Base-by-base conservation (phyloP, 1,140 invertebrate genomes). In the Ceratoteleas bidentatus region DNA sequence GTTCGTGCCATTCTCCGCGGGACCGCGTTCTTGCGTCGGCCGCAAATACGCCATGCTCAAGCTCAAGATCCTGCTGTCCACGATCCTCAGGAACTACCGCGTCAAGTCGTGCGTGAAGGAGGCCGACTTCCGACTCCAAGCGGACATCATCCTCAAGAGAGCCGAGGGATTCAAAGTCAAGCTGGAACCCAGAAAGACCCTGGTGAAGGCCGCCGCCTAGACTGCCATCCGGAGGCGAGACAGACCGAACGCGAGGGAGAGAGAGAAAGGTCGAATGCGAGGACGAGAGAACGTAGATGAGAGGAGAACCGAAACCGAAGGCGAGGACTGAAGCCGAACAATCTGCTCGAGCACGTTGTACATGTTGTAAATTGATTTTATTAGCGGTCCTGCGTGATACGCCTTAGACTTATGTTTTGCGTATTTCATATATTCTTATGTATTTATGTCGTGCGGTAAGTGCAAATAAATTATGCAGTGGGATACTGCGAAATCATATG, bases 11-110 rank as follows among this genome's bases (percentile, higher is more conserved):
- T 98, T 98, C 92, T 96, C 95, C 3, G 96, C 96, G 61, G 96
- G 96, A 49, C 95, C 95, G 0, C 93, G 96, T 76, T 96, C 96
- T 80, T 97, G 96, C 90, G 96, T 97, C 16, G 96, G 96, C 65
- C 96, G 96, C 58, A 96, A 96, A 90, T 98, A 98, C 90, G 97
- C 97, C 0, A 93, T 96, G 91, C 91, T 97, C 52, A 97, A 98
- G 87, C 92, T 96, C 68, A 98, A 98, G 89, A 94, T 97, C n/a
- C 90, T 98, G 0, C 91, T 99, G 6, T 95, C 97, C 0, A 96
- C 96, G 13, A 94, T 99, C 34, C 91, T 99, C 56, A 93, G 97
- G 36, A 96, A 96, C 85, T 99, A 95, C 92, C 94, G 94, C 53
- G 91, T 96, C 14, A 90, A 90, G 10, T 95, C 95, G 0, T 93